Conservation (phyloP, 2,888 invertebrate species). For the Mesorhabditis spiculigera region DNA sequence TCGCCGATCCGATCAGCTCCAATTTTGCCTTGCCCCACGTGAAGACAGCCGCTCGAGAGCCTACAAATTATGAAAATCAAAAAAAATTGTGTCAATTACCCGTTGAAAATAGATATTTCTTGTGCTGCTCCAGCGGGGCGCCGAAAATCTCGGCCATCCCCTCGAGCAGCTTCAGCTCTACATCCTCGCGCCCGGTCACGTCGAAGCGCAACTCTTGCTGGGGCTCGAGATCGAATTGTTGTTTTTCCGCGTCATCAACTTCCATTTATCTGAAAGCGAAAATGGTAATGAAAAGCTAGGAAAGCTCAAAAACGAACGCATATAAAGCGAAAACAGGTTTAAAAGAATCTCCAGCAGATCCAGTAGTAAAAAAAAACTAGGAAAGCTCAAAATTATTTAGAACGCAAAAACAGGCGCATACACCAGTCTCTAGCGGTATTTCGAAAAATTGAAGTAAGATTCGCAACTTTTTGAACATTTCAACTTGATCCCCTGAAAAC, state of each 20-base stretch:
- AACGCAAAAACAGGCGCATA: too few relatives aligned
- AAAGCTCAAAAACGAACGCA: too few relatives aligned
- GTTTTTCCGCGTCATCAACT: not conserved
- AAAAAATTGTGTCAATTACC: conserved; percentile 22
- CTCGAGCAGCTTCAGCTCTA: conserved; percentile 71
- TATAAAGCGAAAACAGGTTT: too few relatives aligned
- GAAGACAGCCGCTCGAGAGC: conserved; percentile 89
- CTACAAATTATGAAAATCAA: conserved; percentile 63
- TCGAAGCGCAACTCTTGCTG: not conserved
- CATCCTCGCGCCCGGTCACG: conserved; percentile 25
- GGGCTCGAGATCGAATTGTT: not conserved
- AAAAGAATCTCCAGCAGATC: too few relatives aligned
- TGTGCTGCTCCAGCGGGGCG: conserved; percentile 87
- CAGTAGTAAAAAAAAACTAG: too few relatives aligned
- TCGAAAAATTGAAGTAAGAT: too few relatives aligned
- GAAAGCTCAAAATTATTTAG: too few relatives aligned
- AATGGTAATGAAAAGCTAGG: not conserved
- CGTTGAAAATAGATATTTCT: conserved; percentile 64
- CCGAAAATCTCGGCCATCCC: conserved; percentile 95
- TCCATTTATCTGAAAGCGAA: not conserved
- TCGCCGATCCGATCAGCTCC: conserved; percentile 82
- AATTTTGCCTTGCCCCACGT: conserved; percentile 91
- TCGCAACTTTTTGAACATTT: too few relatives aligned
- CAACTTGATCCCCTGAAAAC: too few relatives aligned
- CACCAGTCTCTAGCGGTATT: too few relatives aligned